A percentile compares a stretch with the other conserved stretches of the same genome.
Evolutionary conservation across 2,113 vertebrate genomes (phyloP).

Genomic region (Pygoscelis adeliae): DNA sequence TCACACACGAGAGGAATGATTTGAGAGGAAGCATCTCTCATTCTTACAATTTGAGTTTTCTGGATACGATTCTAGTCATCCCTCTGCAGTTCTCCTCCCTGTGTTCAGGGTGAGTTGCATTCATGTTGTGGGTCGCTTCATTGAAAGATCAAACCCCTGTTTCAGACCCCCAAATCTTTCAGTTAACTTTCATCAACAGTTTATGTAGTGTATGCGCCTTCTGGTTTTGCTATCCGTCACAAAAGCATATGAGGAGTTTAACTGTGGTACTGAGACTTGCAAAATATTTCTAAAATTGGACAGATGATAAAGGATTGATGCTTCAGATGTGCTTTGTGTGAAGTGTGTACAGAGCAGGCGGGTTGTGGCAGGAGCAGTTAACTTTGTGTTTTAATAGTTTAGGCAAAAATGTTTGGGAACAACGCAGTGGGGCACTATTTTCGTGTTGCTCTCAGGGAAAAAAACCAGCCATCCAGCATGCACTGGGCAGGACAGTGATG

Average conservation of each 20-base stretch:
- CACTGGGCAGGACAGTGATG: not conserved
- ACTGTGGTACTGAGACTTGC: not conserved
- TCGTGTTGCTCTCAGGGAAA: not conserved
- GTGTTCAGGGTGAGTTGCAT: not conserved
- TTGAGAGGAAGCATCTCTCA: not conserved
- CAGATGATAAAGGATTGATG: not conserved
- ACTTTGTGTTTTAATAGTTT: not conserved
- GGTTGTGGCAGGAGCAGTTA: not conserved
- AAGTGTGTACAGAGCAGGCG: not conserved
- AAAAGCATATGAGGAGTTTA: not conserved
- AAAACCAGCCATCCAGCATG: not conserved
- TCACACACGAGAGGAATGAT: not conserved
- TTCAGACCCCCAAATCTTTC: not conserved
- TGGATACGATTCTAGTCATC: not conserved
- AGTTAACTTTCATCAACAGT: not conserved
- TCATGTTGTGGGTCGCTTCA: not conserved
- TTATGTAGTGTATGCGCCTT: fast-evolving
- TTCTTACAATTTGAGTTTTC: not conserved
- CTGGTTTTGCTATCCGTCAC: not conserved
- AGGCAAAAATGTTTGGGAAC: not conserved
- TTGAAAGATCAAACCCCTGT: not conserved
- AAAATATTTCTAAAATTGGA: not conserved
- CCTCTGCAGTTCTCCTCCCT: not conserved
- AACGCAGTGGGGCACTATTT: not conserved
- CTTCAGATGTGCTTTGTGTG: not conserved